These are phyloP conservation scores for Hydractinia echinata DNA, from an alignment of 30 jellyfish, hydroid and myxozoan species.

Conservation along the genomic window DNA sequence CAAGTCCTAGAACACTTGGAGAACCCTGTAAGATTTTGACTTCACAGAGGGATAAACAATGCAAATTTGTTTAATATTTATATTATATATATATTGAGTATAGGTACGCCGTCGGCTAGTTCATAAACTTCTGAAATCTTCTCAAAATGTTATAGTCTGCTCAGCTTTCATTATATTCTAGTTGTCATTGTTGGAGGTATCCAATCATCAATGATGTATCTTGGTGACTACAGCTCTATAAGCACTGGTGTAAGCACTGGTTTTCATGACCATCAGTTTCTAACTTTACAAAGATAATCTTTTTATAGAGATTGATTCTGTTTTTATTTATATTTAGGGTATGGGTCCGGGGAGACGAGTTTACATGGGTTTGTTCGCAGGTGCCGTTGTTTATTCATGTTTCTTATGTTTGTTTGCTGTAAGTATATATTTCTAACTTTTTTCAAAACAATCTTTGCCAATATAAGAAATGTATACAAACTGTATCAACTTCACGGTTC, in stretches of 20 bases:
- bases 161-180: neutral
- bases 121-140: no score
- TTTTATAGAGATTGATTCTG: neutral
- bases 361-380: slow-evolving; percentile 65
- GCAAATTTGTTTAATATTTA: no score
- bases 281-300: neutral
- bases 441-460: no score
- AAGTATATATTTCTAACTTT: neutral
- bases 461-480: no score
- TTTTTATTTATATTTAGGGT: slow-evolving; percentile 39
- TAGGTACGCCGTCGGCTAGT: no score
- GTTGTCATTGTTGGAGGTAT: slow-evolving; percentile 20
- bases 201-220: slow-evolving; percentile 19
- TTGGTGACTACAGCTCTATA: slow-evolving; percentile 13
- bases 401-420: slow-evolving; percentile 74
- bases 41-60: no score
- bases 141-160: no score
- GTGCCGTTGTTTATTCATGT: slow-evolving; percentile 65
- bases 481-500: no score
- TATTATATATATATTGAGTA: no score
- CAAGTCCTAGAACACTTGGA: no score
- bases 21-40: no score
- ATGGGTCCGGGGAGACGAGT: slow-evolving; percentile 77
- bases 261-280: neutral
- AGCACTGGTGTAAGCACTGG: neutral